phyloP scores from a whole-genome alignment of 2,113 vertebrate genomes.

The Noturus placidus region DNA sequence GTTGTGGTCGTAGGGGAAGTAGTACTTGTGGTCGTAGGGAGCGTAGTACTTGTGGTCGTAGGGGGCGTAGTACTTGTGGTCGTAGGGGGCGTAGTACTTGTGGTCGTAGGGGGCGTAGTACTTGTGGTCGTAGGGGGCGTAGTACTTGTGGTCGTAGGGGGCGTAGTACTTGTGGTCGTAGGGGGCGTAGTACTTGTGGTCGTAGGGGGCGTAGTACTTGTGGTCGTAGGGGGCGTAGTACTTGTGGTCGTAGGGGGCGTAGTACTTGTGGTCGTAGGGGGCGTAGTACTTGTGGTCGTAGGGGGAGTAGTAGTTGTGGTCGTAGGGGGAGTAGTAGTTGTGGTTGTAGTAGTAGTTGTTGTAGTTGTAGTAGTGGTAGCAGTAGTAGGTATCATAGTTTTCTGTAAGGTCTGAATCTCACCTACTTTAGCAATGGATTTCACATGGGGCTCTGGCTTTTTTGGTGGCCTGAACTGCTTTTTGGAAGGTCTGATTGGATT shows the following conservation, averaged over 20 bases:
- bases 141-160: neutral
- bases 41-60: neutral
- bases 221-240: too few species aligned
- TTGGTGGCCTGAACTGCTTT: slow-evolving; percentile 61
- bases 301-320: slow-evolving; percentile 33
- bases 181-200: too few species aligned
- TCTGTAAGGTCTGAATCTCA: neutral
- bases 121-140: neutral
- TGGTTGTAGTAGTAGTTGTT: neutral
- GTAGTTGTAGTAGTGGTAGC: neutral
- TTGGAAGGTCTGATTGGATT: slow-evolving; percentile 56
- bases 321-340: neutral
- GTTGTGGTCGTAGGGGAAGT: slow-evolving; percentile 16
- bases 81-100: slow-evolving; percentile 16
- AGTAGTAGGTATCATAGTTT: neutral
- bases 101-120: neutral
- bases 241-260: neutral
- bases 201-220: too few species aligned
- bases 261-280: neutral
- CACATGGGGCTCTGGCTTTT: slow-evolving; percentile 58
- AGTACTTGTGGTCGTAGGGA: neutral
- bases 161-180: neutral
- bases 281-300: slow-evolving; percentile 22
- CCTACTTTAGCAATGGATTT: neutral
- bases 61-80: slow-evolving; percentile 15